These are phyloP conservation scores for Orchestia grillus DNA, from an alignment of 1,140 invertebrate genomes.

Conservation along the genomic window DNA sequence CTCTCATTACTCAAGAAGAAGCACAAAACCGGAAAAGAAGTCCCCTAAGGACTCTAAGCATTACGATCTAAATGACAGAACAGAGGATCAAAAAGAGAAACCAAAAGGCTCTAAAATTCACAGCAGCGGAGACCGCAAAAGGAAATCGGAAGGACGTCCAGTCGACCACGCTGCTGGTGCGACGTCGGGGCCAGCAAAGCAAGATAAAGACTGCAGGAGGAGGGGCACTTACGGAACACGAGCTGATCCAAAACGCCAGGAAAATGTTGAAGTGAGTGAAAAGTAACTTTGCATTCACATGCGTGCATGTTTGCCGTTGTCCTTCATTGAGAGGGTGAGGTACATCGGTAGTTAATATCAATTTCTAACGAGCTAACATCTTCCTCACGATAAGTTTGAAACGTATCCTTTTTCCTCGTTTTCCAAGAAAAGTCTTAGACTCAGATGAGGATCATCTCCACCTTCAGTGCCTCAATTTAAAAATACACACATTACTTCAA, in stretches of 20 bases:
- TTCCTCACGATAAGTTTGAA: too few species aligned
- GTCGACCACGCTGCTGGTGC: neutral
- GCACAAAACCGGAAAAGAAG: neutral
- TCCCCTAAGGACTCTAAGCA: neutral
- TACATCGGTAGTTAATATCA: too few species aligned
- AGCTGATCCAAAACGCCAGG: neutral
- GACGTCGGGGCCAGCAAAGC: neutral
- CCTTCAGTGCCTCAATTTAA: too few species aligned
- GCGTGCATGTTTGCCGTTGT: too few species aligned
- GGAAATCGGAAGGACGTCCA: neutral
- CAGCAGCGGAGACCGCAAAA: neutral
- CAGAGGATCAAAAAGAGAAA: neutral
- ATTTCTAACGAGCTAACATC: too few species aligned
- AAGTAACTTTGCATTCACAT: neutral
- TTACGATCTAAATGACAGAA: neutral
- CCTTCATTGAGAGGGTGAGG: too few species aligned
- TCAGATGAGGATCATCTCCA: too few species aligned
- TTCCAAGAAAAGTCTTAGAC: too few species aligned
- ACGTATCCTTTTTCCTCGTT: too few species aligned
- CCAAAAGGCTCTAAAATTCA: neutral
- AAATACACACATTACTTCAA: too few species aligned
- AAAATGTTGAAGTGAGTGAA: neutral
- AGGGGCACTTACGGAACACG: neutral
- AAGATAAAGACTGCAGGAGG: neutral
- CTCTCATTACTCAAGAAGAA: neutral